Conservation (phyloP, 2,797 vertebrate genomes). For the Antennarius maculatus region DNA sequence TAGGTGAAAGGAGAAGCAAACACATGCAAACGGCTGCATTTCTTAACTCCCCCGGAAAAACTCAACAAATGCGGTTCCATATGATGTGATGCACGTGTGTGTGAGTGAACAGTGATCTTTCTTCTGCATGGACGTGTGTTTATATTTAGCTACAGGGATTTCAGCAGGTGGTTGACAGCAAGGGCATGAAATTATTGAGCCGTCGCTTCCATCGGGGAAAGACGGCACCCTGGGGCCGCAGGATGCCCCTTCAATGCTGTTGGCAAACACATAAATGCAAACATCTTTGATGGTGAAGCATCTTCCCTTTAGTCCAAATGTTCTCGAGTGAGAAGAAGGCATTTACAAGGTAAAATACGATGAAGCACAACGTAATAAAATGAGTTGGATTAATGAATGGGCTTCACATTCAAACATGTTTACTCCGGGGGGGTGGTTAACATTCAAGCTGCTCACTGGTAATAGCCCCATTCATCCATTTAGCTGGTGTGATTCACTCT, state of each 20-base stretch:
- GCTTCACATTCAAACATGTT: constrained; percentile 36
- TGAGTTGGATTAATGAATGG: constrained; percentile 14
- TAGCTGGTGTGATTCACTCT: constrained; percentile 32
- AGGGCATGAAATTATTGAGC: constrained; percentile 66
- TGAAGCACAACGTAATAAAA: constrained; percentile 17
- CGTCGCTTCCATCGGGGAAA: constrained; percentile 49
- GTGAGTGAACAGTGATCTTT: constrained; percentile 42
- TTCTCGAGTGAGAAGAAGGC: not conserved
- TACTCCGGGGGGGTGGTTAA: constrained; percentile 28
- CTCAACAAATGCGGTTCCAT: constrained; percentile 2
- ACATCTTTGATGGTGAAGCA: constrained; percentile 4
- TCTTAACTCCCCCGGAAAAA: constrained; percentile 25
- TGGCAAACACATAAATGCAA: constrained; percentile 11
- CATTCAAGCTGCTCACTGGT: constrained; percentile 29
- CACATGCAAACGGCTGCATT: constrained; percentile 46
- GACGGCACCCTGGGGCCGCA: constrained; percentile 43
- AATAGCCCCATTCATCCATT: constrained; percentile 36
- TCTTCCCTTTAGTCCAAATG: constrained; percentile 18
- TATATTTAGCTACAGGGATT: constrained; percentile 59
- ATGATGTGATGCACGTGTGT: constrained; percentile 3
- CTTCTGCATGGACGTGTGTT: constrained; percentile 37
- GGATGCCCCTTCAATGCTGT: constrained; percentile 10
- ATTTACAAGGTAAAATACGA: constrained; percentile 17
- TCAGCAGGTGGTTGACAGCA: constrained; percentile 52
- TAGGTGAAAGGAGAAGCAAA: constrained; percentile 26